Evolutionary conservation across 2,888 invertebrate species (phyloP), one percentile per base, ranked within the genome.

Genomic region (Balanococcus diminutus): DNA sequence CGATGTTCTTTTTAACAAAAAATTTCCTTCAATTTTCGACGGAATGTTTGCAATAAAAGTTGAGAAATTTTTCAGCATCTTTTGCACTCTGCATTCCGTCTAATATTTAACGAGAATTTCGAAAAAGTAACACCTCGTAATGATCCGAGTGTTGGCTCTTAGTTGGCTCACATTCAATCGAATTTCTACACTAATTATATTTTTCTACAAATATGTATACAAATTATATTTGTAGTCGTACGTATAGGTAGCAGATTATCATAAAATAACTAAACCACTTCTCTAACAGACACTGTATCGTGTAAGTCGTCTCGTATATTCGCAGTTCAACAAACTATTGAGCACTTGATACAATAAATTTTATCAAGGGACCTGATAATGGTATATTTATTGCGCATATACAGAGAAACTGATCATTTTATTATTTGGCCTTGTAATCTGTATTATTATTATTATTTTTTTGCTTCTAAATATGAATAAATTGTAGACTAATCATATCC

Each of bases 121-220:
- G 16, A 25, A 28, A 67, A 67, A 28, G 28, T 67, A 67, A 67
- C 56, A 56, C 56, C 67, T 67, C 28, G 67, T 56, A 56, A 56
- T 56, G 56, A 56, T 11, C 28, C 67, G 4, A 67, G 28, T 67
- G 67, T 67, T 67, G 67, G 67, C 67, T 28, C 25, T 67, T 28
- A 14, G 67, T 67, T 67, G 67, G 67, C 67, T 28, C 25, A 28
- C 67, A 14, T 67, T 67, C 67, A 67, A 67, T 67, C 67, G 28
- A 67, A 67, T 67, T 67, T 67, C 28, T 19, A 67, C 25, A 67
- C 67, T 67, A 67, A 67, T 67, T 67, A 67, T 67, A 28, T 67
- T 28, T 28, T 67, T 67, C 28, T 67, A 67, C 56, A 56, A 56
- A 19, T 56, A 22, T 56, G 56, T 22, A 22, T 8, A 56, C 39